Evolutionary conservation across 2,888 invertebrate species (phyloP).

Genomic region (Sesia apiformis): DNA sequence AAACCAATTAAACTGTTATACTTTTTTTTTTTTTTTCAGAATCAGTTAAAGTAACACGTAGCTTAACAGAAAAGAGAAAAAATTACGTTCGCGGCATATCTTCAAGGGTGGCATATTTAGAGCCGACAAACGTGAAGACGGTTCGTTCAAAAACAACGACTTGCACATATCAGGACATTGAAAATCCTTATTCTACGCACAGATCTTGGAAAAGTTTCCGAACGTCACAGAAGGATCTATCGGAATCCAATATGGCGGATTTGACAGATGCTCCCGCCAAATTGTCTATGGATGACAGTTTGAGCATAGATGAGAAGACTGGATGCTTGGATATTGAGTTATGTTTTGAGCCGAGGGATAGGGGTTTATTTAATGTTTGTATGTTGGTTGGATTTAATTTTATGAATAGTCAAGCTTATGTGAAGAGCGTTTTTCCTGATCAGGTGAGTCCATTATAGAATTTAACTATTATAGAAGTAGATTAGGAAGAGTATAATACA

Average conservation of each 20-base stretch:
- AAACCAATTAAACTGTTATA: too few relatives aligned
- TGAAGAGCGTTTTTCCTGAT: conserved; percentile 80
- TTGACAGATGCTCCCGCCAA: conserved; percentile 39
- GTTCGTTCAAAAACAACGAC: conserved; percentile 47
- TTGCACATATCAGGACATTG: conserved; percentile 51
- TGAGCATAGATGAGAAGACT: conserved; percentile 55
- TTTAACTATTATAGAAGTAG: too few relatives aligned
- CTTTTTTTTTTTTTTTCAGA: conserved; percentile 32
- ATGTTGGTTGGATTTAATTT: conserved; percentile 80
- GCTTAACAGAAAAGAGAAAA: conserved; percentile 77
- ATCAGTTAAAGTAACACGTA: conserved; percentile 68
- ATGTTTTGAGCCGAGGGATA: conserved; percentile 49
- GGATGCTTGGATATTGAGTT: conserved; percentile 53
- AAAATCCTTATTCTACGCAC: conserved; percentile 58
- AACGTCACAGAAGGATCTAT: conserved; percentile 46
- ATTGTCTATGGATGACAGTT: conserved; percentile 40
- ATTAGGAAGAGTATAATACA: too few relatives aligned
- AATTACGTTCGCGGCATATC: conserved; percentile 79
- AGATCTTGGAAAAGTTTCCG: conserved; percentile 65
- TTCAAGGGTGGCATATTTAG: conserved; percentile 65
- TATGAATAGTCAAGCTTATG: conserved; percentile 78
- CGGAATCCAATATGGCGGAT: conserved; percentile 36
- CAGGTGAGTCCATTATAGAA: conserved; percentile 61
- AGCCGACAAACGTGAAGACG: conserved; percentile 37
- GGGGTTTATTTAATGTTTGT: conserved; percentile 78